Evolutionary conservation across 2,888 invertebrate species (phyloP), one percentile per base, ranked within the genome.

Genomic region (Cerastis leucographa): DNA sequence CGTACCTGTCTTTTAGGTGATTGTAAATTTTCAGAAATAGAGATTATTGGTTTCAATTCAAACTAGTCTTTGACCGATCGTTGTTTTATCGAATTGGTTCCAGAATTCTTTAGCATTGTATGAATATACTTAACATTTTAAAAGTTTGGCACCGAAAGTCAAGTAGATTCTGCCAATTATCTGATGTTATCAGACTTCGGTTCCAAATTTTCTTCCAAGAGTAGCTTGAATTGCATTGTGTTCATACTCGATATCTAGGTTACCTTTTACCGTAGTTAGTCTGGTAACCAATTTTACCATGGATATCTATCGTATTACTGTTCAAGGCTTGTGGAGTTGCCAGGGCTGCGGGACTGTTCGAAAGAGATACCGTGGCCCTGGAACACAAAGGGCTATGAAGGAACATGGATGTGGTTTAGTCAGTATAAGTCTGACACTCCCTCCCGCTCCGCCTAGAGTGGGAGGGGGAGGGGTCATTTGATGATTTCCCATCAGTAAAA

Each of bases 1-100:
- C 69, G 54, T 74, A 83, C 68, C 71, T 78, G 44, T 66, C 42
- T 67, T 82, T 72, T 62, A 35, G 25, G 51, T 61, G 51, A 11
- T 76, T 61, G 62, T 65, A 59, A 71, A 82, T 75, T 81, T 69
- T 64, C 14, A 17, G 19, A 12, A 59, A 46, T 49, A 11, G n/a
- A 7, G 29, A 35, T 74, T 68, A 72, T 68, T 66, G 42, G 9
- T 56, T 82, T 81, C 6, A 54, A 61, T 78, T 56, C 46, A 67
- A 62, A 67, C 22, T 51, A 29, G 56, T 49, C 44, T 12, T 56
- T 65, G 69, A 59, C 35, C 54, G 17, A 51, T 44, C 19, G 25
- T 17, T 61, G 69, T 66, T 75, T 65, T 46, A 49, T 0, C 25
- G 4, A 46, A 71, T 46, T 66, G 0, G 5, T 61, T 49, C 0